Base-by-base conservation (phyloP, 2,113 vertebrate species). In the Chitala chitala region DNA sequence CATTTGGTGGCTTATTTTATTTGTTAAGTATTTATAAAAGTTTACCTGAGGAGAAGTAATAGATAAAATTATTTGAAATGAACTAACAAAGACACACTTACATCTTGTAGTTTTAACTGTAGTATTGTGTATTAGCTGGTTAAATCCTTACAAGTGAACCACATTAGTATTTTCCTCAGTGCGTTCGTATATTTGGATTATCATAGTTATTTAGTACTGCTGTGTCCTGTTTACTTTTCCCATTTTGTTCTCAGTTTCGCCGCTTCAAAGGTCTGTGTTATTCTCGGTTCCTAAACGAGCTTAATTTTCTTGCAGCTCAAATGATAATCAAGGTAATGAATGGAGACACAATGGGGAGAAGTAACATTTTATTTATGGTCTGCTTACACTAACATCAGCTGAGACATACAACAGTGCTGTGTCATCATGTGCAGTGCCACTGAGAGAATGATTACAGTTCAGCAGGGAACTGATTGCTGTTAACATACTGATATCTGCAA, bases 401-500 rank as follows among this genome's bases (percentile, higher is more conserved):
- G 6, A 63, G 36, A 63, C n/a, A 33, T 38, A 38, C n/a, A 63
- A 38, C 38, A 36, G 12, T 36, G 38, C 20, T 46, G 44, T 46
- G 12, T 46, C 44, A 12, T 12, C 38, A 33, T 63, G 31, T 63
- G 33, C 59, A 20, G 59, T 63, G 33, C 33, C 38, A 9, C 33
- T 36, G 33, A 6, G 59, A n/a, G 38, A 63, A 63, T 63, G 13
- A 63, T 36, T 63, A 8, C 33, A 63, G 9, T 38, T 63, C 29
- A 63, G 17, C 59, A 4, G 3, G 59, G 59, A 33, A 63, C 20
- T 36, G 26, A 63, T 15, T 61, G 58, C 58, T 20, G 58, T 38
- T 61, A 13, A n/a, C n/a, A n/a, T n/a, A 38, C 58, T 61, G 58
- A 13, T 61, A 61, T 63, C 33, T 63, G 59, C 59, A 63, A 63